These are phyloP conservation scores for Heliconius charithonia DNA, from an alignment of 2,888 invertebrate genomes.

Conservation along the genomic window DNA sequence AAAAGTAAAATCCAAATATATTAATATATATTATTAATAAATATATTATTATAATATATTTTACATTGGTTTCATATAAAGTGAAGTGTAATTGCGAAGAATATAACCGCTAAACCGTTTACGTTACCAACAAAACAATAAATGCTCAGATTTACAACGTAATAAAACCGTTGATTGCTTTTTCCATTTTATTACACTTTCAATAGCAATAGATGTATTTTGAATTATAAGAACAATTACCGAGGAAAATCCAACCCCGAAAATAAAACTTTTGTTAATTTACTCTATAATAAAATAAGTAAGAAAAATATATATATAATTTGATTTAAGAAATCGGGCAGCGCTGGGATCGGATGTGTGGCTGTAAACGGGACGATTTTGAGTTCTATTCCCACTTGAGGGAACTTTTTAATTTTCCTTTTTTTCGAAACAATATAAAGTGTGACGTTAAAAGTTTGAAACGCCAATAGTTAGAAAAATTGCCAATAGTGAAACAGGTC, in stretches of 20 bases:
- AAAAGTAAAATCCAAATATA: no score
- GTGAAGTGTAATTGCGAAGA: conserved; percentile 40
- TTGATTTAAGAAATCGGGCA: no score
- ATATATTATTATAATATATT: no score
- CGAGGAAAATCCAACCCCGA: background rate
- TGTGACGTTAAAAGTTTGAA: no score
- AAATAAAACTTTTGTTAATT: background rate
- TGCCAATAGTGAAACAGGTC: background rate
- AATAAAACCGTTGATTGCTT: conserved; percentile 43
- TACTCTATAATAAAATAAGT: background rate
- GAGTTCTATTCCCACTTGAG: no score
- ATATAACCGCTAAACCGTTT: conserved; percentile 41
- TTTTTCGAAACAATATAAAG: no score
- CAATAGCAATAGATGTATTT: conserved; percentile 37
- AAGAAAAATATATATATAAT: background rate
- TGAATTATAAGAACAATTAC: conserved; percentile 26
- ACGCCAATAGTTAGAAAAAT: background rate
- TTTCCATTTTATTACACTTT: conserved; percentile 41
- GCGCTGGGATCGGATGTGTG: no score
- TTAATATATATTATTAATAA: no score
- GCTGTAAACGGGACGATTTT: no score
- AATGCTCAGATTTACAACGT: conserved; percentile 44
- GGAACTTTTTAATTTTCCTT: no score
- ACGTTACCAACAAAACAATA: conserved; percentile 44
- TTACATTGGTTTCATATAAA: conserved; percentile 33